Percentiles rank a stretch among this genome's conserved stretches.
These are phyloP conservation scores for Timema podura DNA, from an alignment of 2,888 invertebrate genomes.

Conservation along the genomic window DNA sequence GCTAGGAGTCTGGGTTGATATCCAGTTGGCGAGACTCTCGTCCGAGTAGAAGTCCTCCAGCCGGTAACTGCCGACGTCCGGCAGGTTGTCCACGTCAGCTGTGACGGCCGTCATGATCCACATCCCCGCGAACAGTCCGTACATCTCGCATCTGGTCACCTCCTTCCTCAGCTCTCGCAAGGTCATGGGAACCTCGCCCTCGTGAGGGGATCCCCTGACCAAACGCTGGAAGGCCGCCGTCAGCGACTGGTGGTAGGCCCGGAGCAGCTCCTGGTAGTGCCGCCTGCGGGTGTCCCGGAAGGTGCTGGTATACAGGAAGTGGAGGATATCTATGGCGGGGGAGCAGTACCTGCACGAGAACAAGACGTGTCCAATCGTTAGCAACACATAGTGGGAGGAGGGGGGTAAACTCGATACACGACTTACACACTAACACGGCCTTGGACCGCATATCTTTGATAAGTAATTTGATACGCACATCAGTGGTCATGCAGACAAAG, in stretches of 20 bases:
- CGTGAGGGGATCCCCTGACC: conserved; percentile 4
- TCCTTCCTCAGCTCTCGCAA: conserved; percentile 19
- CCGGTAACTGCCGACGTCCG: conserved; percentile 18
- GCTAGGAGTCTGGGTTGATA: conserved; percentile 20
- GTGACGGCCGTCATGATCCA: conserved; percentile 27
- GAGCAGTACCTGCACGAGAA: conserved; percentile 29
- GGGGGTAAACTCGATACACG: too few relatives aligned
- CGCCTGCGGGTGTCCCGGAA: conserved; percentile 31
- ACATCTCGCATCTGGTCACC: conserved; percentile 19
- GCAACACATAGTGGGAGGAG: too few relatives aligned
- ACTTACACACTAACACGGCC: too few relatives aligned
- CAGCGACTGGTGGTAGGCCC: conserved; percentile 35
- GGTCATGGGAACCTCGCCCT: conserved; percentile 8
- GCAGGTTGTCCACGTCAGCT: conserved; percentile 20
- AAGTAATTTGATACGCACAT: too few relatives aligned
- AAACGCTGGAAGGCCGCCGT: conserved; percentile 28
- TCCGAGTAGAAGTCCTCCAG: conserved; percentile 25
- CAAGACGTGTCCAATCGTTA: too few relatives aligned
- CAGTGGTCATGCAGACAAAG: too few relatives aligned
- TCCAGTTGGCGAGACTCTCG: conserved; percentile 21
- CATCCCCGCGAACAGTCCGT: conserved; percentile 26
- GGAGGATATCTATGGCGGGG: conserved; percentile 34
- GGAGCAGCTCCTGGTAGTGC: conserved; percentile 35
- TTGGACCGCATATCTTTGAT: too few relatives aligned
- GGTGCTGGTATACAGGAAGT: conserved; percentile 35